Base-by-base conservation (phyloP, 2,113 vertebrate genomes). In the Podilymbus podiceps region DNA sequence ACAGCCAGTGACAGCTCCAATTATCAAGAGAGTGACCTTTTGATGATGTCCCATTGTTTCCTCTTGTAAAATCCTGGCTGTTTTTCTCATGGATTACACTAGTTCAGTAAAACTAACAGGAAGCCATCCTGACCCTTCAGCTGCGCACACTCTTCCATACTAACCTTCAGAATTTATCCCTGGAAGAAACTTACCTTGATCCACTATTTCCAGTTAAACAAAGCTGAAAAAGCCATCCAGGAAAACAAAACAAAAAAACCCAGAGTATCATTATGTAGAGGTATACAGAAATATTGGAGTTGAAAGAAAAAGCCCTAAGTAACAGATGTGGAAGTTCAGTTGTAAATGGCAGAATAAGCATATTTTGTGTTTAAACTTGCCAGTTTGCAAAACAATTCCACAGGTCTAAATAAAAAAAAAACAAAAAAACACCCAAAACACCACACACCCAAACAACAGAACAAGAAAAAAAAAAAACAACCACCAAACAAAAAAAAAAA, bases 31-130 rank as follows among this genome's bases (percentile, higher is more conserved):
- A 2, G 5, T 14, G n/a, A 72, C 31, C 28, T 84, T 30, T 30
- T 25, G 58, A 64, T 9, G 4, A 58, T 73, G n/a, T 24, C 25
- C 8, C 18, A 1, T 20, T 0, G 8, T 49, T 55, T 44, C 27
- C 17, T 31, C 46, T 85, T 59, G 25, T 35, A 79, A 84, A 56
- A 62, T 78, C 53, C 56, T 73, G 30, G 47, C 14, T 88, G 67
- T 20, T 40, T 30, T 62, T 62, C 28, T 59, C 62, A 58, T 2
- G 27, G 55, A 78, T 55, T 33, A 59, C 30, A 35, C 8, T 20
- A 50, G 21, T 25, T 17, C 40, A 75, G 52, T 42, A 77, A 5
- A 66, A 58, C 3, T 8, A 52, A 23, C 9, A 80, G 58, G 49
- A 96, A 55, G 28, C 46, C 62, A 85, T 64, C 35, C 53, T 67